phyloP scores from a whole-genome alignment of 2,113 vertebrate genomes.

The Sinosuthora webbiana region DNA sequence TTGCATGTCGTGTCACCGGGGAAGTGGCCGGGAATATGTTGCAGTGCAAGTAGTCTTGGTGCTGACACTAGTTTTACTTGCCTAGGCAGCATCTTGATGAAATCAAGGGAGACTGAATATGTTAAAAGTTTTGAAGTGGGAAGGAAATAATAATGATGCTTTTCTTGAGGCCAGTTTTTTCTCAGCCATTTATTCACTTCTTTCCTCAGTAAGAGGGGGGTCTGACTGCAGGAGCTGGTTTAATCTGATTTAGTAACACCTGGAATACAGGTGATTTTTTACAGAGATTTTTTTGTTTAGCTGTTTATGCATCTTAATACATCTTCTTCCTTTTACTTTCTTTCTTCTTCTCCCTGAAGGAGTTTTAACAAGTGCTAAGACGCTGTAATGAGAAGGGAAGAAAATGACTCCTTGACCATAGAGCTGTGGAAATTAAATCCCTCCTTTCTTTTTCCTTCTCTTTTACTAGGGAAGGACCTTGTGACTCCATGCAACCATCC shows the following conservation, averaged over 20 bases:
- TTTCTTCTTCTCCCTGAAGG: not conserved
- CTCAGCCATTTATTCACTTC: not conserved
- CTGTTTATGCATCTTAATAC: not conserved
- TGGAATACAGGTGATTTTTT: not conserved
- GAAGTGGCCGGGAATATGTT: not conserved
- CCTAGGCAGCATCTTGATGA: not conserved
- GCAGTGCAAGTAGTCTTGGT: not conserved
- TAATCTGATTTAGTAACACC: not conserved
- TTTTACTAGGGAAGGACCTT: not conserved
- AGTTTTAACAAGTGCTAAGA: not conserved
- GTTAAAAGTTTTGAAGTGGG: not conserved
- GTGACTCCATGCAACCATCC: not conserved
- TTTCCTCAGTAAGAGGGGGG: not conserved
- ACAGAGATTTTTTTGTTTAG: not conserved
- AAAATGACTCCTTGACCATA: not conserved
- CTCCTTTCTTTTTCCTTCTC: not conserved
- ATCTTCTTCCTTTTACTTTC: not conserved
- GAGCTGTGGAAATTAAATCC: not conserved
- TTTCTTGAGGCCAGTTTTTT: not conserved
- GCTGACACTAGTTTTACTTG: not conserved
- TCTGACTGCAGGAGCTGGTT: not conserved
- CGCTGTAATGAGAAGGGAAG: not conserved
- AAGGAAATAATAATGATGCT: not conserved
- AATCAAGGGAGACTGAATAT: not conserved
- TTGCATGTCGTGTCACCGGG: not conserved